Conservation (phyloP, 2,113 vertebrate species). For the Myiopsitta monachus region DNA sequence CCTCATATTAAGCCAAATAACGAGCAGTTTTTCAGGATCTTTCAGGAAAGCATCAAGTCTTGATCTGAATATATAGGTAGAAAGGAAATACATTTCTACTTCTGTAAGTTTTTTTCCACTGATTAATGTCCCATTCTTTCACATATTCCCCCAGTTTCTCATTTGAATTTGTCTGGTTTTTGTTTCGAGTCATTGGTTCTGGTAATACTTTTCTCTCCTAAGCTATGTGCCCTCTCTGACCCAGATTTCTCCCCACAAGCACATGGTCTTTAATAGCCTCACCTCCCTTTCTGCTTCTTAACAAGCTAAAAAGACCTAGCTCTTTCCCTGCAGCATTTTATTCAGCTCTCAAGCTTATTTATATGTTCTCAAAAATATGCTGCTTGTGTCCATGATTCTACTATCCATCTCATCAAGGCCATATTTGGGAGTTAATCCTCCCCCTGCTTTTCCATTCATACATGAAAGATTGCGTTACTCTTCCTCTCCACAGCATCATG, state of each 20-base stretch:
- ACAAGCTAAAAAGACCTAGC: not conserved
- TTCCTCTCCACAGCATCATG: rapidly evolving
- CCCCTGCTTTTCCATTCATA: not conserved
- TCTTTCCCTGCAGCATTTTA: not conserved
- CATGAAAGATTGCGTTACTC: not conserved
- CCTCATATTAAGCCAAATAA: not conserved
- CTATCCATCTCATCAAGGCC: not conserved
- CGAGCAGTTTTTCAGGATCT: not conserved
- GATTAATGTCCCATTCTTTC: not conserved
- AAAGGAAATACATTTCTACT: not conserved
- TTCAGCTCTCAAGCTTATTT: not conserved
- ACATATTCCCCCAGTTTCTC: not conserved
- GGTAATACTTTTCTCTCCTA: not conserved
- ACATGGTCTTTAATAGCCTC: not conserved
- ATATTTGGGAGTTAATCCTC: not conserved
- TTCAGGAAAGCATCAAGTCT: not conserved
- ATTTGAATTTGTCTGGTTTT: not conserved
- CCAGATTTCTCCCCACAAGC: not conserved
- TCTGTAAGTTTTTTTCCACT: not conserved
- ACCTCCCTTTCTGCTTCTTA: not conserved
- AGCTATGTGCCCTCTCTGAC: not conserved
- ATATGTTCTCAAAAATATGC: not conserved
- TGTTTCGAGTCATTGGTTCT: not conserved
- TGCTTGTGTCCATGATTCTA: not conserved
- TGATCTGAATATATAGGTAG: not conserved